Percentiles rank a stretch among this genome's conserved stretches.
These are phyloP conservation scores for Acropora yongei DNA, from an alignment of 64 coral and sea anemone species.

Conservation along the genomic window DNA sequence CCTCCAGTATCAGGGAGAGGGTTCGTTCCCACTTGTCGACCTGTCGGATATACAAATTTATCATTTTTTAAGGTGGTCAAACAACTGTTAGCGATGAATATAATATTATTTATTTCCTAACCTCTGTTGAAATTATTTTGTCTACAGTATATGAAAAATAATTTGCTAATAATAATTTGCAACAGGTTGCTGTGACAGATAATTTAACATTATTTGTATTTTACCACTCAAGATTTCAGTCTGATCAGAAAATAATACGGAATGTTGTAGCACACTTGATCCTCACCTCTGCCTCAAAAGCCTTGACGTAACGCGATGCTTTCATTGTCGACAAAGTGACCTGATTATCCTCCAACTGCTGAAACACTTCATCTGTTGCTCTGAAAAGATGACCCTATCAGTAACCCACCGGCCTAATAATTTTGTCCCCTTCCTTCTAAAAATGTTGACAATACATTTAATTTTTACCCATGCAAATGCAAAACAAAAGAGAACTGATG, in stretches of 20 bases:
- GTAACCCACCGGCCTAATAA: too few species aligned
- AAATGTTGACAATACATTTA: too few species aligned
- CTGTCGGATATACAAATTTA: not conserved
- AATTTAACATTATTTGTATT: not conserved
- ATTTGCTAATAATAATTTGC: too few species aligned
- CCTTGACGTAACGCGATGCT: conserved; percentile 96
- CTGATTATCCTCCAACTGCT: conserved; percentile 96
- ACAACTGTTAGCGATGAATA: not conserved
- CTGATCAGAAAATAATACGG: not conserved
- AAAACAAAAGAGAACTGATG: too few species aligned
- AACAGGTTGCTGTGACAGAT: too few species aligned
- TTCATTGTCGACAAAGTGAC: conserved; percentile 99
- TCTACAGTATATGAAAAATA: too few species aligned
- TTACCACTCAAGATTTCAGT: too few species aligned
- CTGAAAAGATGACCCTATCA: conserved; percentile 24
- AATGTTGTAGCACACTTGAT: not conserved
- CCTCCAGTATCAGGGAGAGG: conserved; percentile 95
- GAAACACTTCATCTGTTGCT: conserved; percentile 95
- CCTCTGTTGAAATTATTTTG: too few species aligned
- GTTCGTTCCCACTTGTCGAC: conserved; percentile 99
- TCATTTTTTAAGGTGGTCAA: too few species aligned
- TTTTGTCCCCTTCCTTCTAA: too few species aligned
- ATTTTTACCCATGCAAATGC: too few species aligned
- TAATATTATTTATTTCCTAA: not conserved
- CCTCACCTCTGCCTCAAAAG: conserved; percentile 94